A percentile compares a stretch with the other conserved stretches of the same genome.
Conservation (phyloP, 1,140 invertebrate genomes). For the Phocides pigmalion region DNA sequence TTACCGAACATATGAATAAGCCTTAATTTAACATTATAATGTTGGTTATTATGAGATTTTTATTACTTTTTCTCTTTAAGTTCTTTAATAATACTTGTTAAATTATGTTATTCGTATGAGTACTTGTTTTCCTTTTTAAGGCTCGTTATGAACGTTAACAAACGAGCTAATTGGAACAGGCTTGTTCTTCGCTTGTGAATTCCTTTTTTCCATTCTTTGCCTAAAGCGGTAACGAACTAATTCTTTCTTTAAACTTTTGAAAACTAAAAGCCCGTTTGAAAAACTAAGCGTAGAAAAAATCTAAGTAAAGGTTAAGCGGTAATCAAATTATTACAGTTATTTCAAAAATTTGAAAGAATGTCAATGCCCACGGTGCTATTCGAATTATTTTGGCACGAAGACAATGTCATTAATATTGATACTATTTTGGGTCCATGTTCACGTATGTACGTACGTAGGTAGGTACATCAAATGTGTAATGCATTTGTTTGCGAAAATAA, state of each 20-base stretch:
- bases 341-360: slow-evolving; percentile 53
- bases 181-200: neutral
- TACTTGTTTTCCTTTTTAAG: neutral
- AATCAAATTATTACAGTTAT: neutral
- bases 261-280: neutral
- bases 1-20: no score
- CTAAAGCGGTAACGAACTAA: slow-evolving; percentile 10
- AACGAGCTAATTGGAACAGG: neutral
- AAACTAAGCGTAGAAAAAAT: neutral
- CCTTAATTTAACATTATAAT: no score
- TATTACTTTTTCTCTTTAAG: no score
- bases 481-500: slow-evolving; percentile 46
- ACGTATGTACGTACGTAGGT: slow-evolving; percentile 44
- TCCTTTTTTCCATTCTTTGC: neutral
- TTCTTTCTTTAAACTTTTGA: slow-evolving; percentile 6
- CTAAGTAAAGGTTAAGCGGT: neutral
- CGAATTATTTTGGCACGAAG: slow-evolving; percentile 74
- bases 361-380: slow-evolving; percentile 72
- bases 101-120: no score
- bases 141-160: slow-evolving; percentile 2
- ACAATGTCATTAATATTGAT: slow-evolving; percentile 70
- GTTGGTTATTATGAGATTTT: no score
- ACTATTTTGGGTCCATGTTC: slow-evolving; percentile 70
- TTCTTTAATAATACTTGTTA: no score
- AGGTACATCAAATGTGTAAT: slow-evolving; percentile 48